These are phyloP conservation scores for Apteryx mantelli DNA, from an alignment of 2,113 vertebrate genomes.

Conservation along the genomic window DNA sequence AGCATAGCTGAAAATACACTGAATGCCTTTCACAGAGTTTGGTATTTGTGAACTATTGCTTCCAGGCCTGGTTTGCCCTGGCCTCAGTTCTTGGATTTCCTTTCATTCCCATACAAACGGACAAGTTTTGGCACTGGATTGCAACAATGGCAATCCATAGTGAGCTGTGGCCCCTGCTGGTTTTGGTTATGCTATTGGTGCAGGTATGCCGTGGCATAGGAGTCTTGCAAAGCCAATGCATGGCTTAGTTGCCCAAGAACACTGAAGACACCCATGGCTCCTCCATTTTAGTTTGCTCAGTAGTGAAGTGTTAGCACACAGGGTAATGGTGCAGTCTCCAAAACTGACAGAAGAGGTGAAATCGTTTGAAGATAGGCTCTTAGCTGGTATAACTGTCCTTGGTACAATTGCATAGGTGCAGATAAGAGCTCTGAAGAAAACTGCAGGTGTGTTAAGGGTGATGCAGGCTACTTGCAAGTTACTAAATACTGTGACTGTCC, in stretches of 20 bases:
- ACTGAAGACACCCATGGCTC: fast-evolving
- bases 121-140: neutral
- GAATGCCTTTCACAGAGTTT: neutral
- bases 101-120: neutral
- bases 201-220: neutral
- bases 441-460: neutral
- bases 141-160: neutral
- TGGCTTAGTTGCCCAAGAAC: neutral
- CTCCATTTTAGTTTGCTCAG: neutral
- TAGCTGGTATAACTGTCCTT: neutral
- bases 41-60: neutral
- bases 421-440: neutral
- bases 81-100: neutral
- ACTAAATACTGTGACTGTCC: neutral
- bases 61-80: neutral
- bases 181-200: neutral
- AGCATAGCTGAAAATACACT: neutral
- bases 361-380: neutral
- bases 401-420: neutral
- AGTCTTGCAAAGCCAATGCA: neutral
- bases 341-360: neutral
- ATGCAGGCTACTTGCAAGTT: neutral
- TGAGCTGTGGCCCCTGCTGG: neutral
- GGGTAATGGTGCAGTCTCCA: neutral
- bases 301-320: neutral